Conservation (phyloP, 2,797 vertebrate species). For the Liparis tanakae region DNA sequence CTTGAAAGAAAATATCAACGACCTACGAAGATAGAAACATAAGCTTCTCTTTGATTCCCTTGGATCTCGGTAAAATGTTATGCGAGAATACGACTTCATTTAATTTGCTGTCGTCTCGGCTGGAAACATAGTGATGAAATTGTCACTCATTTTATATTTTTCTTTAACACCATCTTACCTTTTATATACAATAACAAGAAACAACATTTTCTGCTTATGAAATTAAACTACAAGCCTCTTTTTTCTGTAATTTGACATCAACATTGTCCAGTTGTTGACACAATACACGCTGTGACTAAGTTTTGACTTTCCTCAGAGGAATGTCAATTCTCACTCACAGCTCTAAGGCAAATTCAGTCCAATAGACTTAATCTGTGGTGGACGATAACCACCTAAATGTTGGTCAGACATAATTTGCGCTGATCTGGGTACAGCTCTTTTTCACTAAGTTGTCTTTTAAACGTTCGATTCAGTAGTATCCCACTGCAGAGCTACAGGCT, state of each 20-base stretch:
- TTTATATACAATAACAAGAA: conserved; percentile 24
- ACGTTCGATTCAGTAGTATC: conserved; percentile 6
- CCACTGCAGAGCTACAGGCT: neutral
- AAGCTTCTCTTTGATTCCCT: neutral
- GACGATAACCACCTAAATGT: neutral
- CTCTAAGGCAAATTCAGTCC: conserved; percentile 29
- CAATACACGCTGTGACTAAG: conserved; percentile 26
- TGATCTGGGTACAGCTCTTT: conserved; percentile 27
- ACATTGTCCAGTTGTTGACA: conserved; percentile 28
- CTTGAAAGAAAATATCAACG: neutral
- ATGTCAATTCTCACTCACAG: conserved; percentile 40
- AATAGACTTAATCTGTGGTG: neutral
- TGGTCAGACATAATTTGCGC: conserved; percentile 30
- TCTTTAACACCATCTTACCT: neutral
- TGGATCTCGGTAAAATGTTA: neutral
- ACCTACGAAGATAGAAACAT: neutral
- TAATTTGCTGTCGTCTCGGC: neutral
- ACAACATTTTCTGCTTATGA: conserved; percentile 22
- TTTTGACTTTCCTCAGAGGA: conserved; percentile 34
- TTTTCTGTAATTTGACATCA: conserved; percentile 25
- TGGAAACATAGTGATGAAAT: conserved; percentile 66
- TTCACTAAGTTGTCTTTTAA: conserved; percentile 6
- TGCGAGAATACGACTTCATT: neutral
- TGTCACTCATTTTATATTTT: conserved; percentile 38
- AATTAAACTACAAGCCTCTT: conserved; percentile 22